Percentiles rank a stretch among this genome's conserved stretches.
These are phyloP conservation scores for Theropithecus gelada DNA, from an alignment of 2,113 vertebrate species.

Conservation along the genomic window DNA sequence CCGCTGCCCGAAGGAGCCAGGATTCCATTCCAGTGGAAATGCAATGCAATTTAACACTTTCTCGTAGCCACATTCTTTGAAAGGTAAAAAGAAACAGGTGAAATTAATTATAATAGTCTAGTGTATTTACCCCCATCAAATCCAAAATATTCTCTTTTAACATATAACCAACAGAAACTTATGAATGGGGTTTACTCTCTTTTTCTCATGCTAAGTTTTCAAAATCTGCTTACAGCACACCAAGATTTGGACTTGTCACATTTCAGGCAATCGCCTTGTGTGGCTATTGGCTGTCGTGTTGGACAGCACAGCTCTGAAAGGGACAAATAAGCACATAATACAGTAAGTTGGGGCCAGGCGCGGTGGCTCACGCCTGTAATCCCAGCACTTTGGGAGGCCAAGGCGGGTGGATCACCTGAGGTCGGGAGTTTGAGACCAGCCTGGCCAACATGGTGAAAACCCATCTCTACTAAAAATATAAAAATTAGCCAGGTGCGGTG, in stretches of 20 bases:
- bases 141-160: background rate
- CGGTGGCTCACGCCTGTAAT: too few species aligned
- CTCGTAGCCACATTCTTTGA: background rate
- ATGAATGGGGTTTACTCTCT: background rate
- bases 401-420: too few species aligned
- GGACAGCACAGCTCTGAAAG: background rate
- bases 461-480: too few species aligned
- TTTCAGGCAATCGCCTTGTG: rapidly evolving
- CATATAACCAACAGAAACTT: background rate
- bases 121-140: background rate
- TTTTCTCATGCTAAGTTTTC: background rate
- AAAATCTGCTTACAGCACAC: background rate
- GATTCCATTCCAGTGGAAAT: background rate
- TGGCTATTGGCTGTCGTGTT: background rate
- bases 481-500: too few species aligned
- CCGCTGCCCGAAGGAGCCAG: background rate
- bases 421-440: too few species aligned
- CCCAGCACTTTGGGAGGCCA: too few species aligned
- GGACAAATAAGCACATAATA: background rate
- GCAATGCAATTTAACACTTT: background rate
- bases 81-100: background rate
- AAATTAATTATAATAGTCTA: background rate
- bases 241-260: background rate
- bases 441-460: too few species aligned
- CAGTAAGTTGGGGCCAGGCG: too few species aligned